Conservation (phyloP, 92 coral and sea anemone genomes). For the Anthopleura xanthogrammica region DNA sequence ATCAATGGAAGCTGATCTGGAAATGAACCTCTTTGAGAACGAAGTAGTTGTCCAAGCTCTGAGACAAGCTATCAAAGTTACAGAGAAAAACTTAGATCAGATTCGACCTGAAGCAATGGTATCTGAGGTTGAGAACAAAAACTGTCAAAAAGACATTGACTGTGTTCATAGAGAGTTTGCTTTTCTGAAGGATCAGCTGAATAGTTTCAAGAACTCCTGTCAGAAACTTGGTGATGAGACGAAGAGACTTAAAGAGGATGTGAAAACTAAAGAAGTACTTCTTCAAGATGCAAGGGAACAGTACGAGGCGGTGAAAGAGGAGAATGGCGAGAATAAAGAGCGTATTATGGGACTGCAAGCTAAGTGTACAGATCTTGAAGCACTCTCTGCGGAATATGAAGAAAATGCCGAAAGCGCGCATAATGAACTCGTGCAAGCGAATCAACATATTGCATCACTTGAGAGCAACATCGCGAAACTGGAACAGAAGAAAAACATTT, state of each 20-base stretch:
- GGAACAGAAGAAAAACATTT: constrained; percentile 79
- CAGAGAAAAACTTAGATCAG: constrained; percentile 66
- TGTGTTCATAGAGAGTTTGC: constrained; percentile 76
- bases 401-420: constrained; percentile 71
- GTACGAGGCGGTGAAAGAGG: constrained; percentile 51
- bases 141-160: constrained; percentile 74
- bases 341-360: constrained; percentile 57
- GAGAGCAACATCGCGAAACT: constrained; percentile 69
- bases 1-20: constrained; percentile 51
- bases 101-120: constrained; percentile 68
- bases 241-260: constrained; percentile 58
- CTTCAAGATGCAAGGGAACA: constrained; percentile 53
- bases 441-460: constrained; percentile 76
- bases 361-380: constrained; percentile 60
- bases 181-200: constrained; percentile 58
- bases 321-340: constrained; percentile 58
- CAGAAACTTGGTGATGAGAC: constrained; percentile 62
- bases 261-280: constrained; percentile 45
- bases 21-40: constrained; percentile 35
- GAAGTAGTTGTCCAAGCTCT: constrained; percentile 61
- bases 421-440: constrained; percentile 77
- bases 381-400: constrained; percentile 69
- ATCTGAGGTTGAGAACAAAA: constrained; percentile 60
- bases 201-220: constrained; percentile 57
- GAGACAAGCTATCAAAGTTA: constrained; percentile 60